Percentiles rank a stretch among this genome's conserved stretches.
phyloP scores from a whole-genome alignment of 1,140 invertebrate genomes.

The Microvelia longipes region DNA sequence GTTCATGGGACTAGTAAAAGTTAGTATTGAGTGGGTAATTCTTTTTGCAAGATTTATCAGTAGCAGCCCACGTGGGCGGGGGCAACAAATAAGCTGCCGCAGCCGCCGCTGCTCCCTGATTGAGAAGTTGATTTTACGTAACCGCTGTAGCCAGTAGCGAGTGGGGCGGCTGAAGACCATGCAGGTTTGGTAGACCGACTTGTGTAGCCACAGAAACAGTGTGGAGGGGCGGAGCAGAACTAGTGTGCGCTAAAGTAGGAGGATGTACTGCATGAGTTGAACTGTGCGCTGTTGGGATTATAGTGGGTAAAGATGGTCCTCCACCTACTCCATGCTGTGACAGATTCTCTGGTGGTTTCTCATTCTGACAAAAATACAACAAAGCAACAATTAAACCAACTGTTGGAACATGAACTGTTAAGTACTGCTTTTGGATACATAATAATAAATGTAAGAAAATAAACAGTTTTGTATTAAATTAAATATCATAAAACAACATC shows the following conservation, averaged over 20 bases:
- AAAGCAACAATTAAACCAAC: too few relatives aligned
- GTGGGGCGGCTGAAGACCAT: conserved; percentile 22
- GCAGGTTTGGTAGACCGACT: conserved; percentile 23
- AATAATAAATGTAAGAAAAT: too few relatives aligned
- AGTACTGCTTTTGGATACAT: too few relatives aligned
- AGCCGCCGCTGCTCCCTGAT: neutral
- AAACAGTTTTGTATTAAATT: too few relatives aligned
- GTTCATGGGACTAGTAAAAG: neutral
- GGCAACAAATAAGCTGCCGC: neutral
- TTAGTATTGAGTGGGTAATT: neutral
- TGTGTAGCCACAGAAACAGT: conserved; percentile 25
- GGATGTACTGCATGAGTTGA: conserved; percentile 20
- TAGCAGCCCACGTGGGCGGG: too few relatives aligned
- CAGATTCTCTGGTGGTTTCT: neutral
- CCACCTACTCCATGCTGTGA: neutral
- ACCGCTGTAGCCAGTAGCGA: conserved; percentile 23
- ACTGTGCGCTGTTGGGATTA: neutral
- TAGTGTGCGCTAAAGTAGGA: conserved; percentile 11
- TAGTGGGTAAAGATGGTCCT: neutral
- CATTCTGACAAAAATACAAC: neutral
- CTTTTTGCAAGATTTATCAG: neutral
- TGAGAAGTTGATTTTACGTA: conserved; percentile 18
- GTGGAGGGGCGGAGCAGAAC: conserved; percentile 9
- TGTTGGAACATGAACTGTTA: too few relatives aligned
- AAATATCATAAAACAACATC: too few relatives aligned